Evolutionary conservation across 2,797 vertebrate species (phyloP).

Genomic region (Sebastes matsubarae): DNA sequence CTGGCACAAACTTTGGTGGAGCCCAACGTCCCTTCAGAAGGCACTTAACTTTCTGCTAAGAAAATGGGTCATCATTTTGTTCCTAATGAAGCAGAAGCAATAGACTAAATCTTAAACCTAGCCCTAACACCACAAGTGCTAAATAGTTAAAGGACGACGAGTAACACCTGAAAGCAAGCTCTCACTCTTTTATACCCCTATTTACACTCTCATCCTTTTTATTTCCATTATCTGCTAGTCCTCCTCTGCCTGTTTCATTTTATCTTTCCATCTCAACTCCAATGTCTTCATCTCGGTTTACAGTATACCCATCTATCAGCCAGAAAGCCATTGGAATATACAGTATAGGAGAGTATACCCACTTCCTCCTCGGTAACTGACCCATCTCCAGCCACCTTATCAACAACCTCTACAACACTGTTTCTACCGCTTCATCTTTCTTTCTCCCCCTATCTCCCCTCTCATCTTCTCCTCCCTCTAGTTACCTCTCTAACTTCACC

Average conservation of each 20-base stretch:
- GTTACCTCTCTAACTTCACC: conserved; percentile 12
- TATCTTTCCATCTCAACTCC: conserved; percentile 9
- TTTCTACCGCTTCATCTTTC: background rate
- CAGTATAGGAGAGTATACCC: background rate
- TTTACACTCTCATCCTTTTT: background rate
- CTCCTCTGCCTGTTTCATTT: background rate
- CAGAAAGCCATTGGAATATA: too few relatives aligned
- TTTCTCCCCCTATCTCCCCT: background rate
- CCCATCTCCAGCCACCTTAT: too few relatives aligned
- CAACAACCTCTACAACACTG: too few relatives aligned
- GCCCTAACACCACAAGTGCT: background rate
- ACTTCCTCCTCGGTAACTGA: too few relatives aligned
- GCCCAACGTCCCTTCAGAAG: background rate
- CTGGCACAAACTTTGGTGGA: background rate
- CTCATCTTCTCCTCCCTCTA: background rate
- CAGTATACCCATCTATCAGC: too few relatives aligned
- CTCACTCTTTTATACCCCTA: background rate
- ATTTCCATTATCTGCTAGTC: background rate
- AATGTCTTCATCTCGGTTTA: background rate
- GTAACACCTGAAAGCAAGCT: conserved; percentile 1
- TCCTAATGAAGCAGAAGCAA: too few relatives aligned
- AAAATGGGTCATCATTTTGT: background rate
- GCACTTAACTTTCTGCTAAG: background rate
- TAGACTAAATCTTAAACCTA: background rate
- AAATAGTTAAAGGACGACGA: background rate